Conservation (phyloP, 2,797 vertebrate genomes). For the Spheniscus humboldti region DNA sequence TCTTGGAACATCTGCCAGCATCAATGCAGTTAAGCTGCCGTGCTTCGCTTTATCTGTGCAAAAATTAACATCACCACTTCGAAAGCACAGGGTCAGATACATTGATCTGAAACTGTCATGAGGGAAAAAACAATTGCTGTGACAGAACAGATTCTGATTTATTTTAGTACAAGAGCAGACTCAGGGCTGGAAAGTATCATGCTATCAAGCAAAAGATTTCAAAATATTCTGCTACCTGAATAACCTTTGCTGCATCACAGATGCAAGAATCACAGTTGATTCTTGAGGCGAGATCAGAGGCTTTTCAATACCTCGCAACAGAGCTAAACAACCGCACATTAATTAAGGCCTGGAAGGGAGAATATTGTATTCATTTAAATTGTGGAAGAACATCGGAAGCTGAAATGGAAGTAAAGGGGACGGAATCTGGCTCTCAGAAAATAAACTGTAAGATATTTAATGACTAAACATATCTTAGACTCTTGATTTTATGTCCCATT, state of each 20-base stretch:
- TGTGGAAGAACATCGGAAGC: neutral
- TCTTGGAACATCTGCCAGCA: neutral
- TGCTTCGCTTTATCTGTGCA: neutral
- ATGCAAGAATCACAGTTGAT: neutral
- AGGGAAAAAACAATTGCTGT: neutral
- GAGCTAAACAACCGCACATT: neutral
- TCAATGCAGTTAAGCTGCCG: neutral
- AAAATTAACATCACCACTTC: neutral
- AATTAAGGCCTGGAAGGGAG: neutral
- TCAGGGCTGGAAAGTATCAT: neutral
- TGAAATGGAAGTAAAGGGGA: neutral
- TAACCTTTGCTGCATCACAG: neutral
- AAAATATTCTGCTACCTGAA: neutral
- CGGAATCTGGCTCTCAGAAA: neutral
- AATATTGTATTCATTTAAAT: neutral
- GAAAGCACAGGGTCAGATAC: neutral
- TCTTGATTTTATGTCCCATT: neutral
- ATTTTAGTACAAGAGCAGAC: neutral
- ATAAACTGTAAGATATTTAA: neutral
- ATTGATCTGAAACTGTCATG: neutral
- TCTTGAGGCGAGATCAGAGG: neutral
- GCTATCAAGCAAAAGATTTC: neutral
- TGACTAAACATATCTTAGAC: neutral
- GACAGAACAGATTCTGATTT: neutral
- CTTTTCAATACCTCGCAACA: neutral